Evolutionary conservation across 1,140 invertebrate species (phyloP), one percentile per base, ranked within the genome.

Genomic region (Cotesia vestalis): DNA sequence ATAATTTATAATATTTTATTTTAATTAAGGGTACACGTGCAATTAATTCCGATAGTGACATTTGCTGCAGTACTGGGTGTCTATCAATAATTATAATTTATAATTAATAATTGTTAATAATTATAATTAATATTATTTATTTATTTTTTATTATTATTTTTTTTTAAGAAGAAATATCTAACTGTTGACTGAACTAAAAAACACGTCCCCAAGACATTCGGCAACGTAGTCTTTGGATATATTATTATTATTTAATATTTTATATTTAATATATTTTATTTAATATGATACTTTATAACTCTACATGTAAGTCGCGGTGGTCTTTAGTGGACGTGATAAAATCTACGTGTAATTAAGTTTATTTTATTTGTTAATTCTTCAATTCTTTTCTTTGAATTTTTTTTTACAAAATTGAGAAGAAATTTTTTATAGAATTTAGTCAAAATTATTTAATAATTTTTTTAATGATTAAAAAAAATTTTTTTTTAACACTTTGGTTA

Each of bases 181-280:
- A 27, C 27, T 2, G 27, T 27, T 27, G 27, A 27, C 40, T 46
- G 11, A 8, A 46, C 40, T 9, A 46, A 36, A 36, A 36, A 61
- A 68, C 57, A 61, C 35, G 66, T 69, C 63, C 64, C 59, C 66
- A 61, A 27, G 69, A 67, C 69, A 61, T 74, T 72, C 73, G 66
- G 73, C 73, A 72, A 72, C 63, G 55, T 75, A 75, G 71, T 75
- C 74, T 75, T 75, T 75, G 74, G 74, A 75, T 75, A 75, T 69
- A 46, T 71, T 75, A 64, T 69, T 66, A 73, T 73, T 40, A 57
- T 53, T 9, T 46, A 46, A 9, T 46, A 46, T 9, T 46, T 9
- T 46, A 46, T 8, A 40, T 40, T 27, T 27, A 27, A 40, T 40
- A 46, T 46, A 46, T 46, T 9, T 46, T 9, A 46, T 46, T 9